A percentile compares a stretch with the other conserved stretches of the same genome.
Evolutionary conservation across 2,113 vertebrate species (phyloP).

Genomic region (Crotalus viridis): DNA sequence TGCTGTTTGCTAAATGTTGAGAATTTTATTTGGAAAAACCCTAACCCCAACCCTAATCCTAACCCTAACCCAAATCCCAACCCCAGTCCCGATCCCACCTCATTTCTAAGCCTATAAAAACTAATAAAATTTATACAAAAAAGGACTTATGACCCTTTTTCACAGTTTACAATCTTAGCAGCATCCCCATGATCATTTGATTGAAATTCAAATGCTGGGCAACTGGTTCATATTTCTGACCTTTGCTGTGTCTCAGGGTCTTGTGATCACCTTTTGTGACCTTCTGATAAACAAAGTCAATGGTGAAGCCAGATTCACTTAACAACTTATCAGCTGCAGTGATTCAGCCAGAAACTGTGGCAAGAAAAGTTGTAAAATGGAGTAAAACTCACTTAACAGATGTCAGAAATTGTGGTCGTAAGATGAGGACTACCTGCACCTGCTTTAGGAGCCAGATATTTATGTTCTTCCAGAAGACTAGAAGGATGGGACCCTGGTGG

Average conservation of each 20-base stretch:
- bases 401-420: background rate
- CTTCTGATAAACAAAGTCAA: background rate
- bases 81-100: too few relatives aligned
- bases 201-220: background rate
- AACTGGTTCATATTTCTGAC: background rate
- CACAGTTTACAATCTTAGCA: background rate
- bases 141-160: background rate
- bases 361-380: background rate
- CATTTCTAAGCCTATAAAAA: too few relatives aligned
- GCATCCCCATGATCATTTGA: background rate
- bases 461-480: background rate
- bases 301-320: background rate
- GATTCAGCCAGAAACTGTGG: background rate
- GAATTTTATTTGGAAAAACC: too few relatives aligned
- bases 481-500: background rate
- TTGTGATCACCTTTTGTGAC: background rate
- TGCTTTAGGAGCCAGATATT: background rate
- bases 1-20: too few relatives aligned
- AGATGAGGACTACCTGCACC: background rate
- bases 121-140: too few relatives aligned
- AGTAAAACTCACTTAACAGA: background rate
- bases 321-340: background rate
- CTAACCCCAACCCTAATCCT: too few relatives aligned
- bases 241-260: background rate
- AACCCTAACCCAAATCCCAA: too few relatives aligned